Base-by-base conservation (phyloP, 53 echinoderm and acorn worm species). In the Luidia sarsii region DNA sequence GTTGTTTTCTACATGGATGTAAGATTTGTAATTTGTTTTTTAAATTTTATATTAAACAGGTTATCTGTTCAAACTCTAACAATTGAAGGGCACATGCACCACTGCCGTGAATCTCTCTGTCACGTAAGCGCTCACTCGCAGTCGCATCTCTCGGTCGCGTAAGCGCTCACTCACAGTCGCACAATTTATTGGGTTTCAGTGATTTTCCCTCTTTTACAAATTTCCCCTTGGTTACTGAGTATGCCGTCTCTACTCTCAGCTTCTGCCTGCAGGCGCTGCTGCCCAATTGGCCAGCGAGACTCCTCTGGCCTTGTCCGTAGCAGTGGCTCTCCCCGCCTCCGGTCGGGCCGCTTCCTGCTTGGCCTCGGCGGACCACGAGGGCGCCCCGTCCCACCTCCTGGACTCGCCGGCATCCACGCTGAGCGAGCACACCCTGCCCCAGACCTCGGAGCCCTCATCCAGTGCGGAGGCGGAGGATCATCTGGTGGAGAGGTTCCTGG, bases 361-460 rank as follows among this genome's bases (percentile, higher is more conserved):
- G 1, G 61, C 77, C 29, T 77, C 32, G 31, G 66, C 56, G 20
- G 37, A 69, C 70, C 41, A 43, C 41, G 68, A 55, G 30, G 39
- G 31, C 57, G 32, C 35, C 28, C 32, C 77, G 38, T 35, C 61
- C 10, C 46, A 39, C 38, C 59, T 61, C 0, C 43, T 45, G 21
- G 57, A 59, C 0, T 60, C 77, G n/a, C 51, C 70, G 0, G 48
- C 61, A 31, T 77, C 77, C 0, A 15, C 27, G 0, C 33, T 77
- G 77, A 77, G 77, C 6, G 77, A 77, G 8, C 77, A 77, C 60
- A 77, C 77, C 45, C 32, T 77, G 22, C 14, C 38, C 14, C 56
- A 27, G 38, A 19, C 53, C 22, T 39, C 0, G 39, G 19, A 18
- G 2, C 21, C 65, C 7, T 38, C 27, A 3, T 27, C 25, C 28